Evolutionary conservation across 2,797 vertebrate species (phyloP).

Genomic region (Telmatherina bonti): DNA sequence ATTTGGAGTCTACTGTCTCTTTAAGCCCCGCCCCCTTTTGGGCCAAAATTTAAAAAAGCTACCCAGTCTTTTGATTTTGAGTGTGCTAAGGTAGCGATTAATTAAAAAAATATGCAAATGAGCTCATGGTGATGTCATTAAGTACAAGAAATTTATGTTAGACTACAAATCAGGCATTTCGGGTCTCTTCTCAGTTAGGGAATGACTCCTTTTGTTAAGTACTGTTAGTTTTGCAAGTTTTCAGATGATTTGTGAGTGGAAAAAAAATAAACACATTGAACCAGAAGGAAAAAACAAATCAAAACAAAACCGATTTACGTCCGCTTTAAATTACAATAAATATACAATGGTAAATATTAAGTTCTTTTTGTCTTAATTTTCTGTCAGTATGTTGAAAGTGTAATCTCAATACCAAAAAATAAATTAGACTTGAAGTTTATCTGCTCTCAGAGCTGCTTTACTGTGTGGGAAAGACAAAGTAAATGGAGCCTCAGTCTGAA

Average conservation of each 20-base stretch:
- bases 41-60: not conserved
- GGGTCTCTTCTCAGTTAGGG: not conserved
- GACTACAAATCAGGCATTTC: not conserved
- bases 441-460: not conserved
- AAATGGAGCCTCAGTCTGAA: slow-evolving; percentile 3
- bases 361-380: not conserved
- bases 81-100: not conserved
- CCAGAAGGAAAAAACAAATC: too few species aligned
- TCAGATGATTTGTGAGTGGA: not conserved
- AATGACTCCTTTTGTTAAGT: not conserved
- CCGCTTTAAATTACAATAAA: too few species aligned
- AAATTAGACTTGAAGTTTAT: not conserved
- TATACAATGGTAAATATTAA: too few species aligned
- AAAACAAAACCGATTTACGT: too few species aligned
- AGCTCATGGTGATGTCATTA: not conserved
- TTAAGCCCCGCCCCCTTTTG: not conserved
- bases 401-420: not conserved
- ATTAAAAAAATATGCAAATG: not conserved
- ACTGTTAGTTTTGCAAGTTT: not conserved
- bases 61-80: not conserved
- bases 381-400: not conserved
- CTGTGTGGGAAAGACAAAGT: not conserved
- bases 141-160: not conserved
- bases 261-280: too few species aligned
- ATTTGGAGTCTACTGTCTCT: not conserved